Evolutionary conservation across 2,888 invertebrate species (phyloP), one percentile per base, ranked within the genome.

Genomic region (Temnothorax unifasciatus): DNA sequence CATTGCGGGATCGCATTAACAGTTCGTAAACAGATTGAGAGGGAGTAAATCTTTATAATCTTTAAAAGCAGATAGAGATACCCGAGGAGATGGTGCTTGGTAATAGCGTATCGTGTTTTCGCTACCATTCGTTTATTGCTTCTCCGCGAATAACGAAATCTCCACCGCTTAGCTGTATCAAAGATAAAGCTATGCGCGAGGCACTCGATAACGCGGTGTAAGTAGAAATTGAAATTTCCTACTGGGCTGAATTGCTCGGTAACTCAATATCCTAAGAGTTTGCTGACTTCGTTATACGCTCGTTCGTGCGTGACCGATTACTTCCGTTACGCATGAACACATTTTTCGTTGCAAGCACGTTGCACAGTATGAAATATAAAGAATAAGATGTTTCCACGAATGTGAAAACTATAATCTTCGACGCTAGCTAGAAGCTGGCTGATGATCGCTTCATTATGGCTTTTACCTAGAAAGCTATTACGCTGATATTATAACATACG

Each of bases 151-250:
- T 74, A 81, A 81, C 59, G 75, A 81, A 73, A 81, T 73, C 74
- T 61, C 74, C 21, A 71, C 25, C 59, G 74, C 34, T 79, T 73
- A 47, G 21, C 8, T 57, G 34, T 79, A 79, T 79, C 79, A 47
- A 59, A 74, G 79, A 81, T 81, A 81, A 81, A 81, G 79, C 79
- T 74, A 74, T 59, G 74, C 59, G 75, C 79, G 25, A 59, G 74
- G 38, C 47, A 50, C 59, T 73, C 79, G 79, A 79, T 79, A 79
- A 77, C 71, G 57, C 79, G 34, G 18, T 79, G 59, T 81, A 81
- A 81, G 59, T 73, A 81, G 74, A 81, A 81, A 81, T 81, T 81
- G 79, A 81, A 81, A 81, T 73, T 73, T 81, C 79, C 74, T 81
- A 25, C 59, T 18, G 59, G 47, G 13, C n/a, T 59, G 74, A 81